Evolutionary conservation across 1,140 invertebrate species (phyloP), one percentile per base, ranked within the genome.

Genomic region (Nephila pilipes): DNA sequence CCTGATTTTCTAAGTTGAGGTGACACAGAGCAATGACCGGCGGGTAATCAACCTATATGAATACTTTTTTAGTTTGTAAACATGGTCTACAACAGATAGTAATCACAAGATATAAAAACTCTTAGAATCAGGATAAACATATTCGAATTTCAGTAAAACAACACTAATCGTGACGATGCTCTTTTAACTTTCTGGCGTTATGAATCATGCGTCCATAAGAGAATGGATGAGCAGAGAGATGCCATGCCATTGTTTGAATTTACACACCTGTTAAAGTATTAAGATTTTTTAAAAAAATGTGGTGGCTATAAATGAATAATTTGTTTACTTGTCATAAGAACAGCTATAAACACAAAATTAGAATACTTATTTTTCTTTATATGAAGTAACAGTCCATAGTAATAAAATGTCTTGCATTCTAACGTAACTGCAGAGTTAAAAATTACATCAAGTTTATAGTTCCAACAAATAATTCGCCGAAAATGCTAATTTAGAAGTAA

Each of bases 1-100:
- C 69, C 69, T 75, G 14, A 46, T 20, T 75, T 75, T 75, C 69
- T 20, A 18, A 75, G 25, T 20, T 36, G 32, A 75, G 29, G 29
- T 36, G 69, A 75, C 69, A 60, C 8, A 36, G 69, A 36, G 69
- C 69, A 75, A 75, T 75, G 69, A 75, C 69, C 69, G 32, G 29
- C 18, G 29, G 69, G 32, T 36, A 32, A 10, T 32, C 69, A 75
- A 36, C 69, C 69, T 32, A 75, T 36, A 14, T 32, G 69, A 75
- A 32, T 36, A 29, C 29, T 75, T 75, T 75, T 75, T 20, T 18
- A 75, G n/a, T 75, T 75, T 75, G 69, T 75, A 75, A 75, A 75
- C 69, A 75, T 75, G 20, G 69, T 75, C 69, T 32, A 75, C 69
- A 32, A 75, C 29, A 32, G 69, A 36, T 75, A 75, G 29, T 18